These are phyloP conservation scores for Lamprotornis superbus DNA, from an alignment of 2,113 vertebrate species.

Conservation along the genomic window DNA sequence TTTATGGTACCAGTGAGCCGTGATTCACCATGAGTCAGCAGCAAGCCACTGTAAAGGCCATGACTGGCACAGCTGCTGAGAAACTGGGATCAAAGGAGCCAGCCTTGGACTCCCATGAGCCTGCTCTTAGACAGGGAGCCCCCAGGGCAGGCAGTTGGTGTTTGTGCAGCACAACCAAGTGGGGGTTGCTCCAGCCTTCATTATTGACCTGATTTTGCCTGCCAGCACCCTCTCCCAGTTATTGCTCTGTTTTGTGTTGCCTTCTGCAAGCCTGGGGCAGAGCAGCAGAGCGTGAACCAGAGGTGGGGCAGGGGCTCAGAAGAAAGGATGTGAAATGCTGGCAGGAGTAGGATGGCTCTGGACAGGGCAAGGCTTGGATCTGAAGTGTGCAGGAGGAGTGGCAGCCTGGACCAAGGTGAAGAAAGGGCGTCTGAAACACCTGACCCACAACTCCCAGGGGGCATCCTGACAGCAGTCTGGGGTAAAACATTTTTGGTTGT, in stretches of 20 bases:
- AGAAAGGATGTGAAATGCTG: background rate
- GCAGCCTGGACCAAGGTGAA: background rate
- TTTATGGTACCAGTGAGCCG: background rate
- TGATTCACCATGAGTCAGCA: conserved; percentile 31
- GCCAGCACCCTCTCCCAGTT: background rate
- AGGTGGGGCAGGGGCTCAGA: background rate
- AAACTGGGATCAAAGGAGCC: conserved; percentile 44
- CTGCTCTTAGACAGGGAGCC: background rate
- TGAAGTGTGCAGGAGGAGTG: background rate
- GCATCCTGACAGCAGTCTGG: background rate
- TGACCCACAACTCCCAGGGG: background rate
- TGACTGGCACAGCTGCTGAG: conserved; percentile 53
- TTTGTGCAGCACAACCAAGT: background rate
- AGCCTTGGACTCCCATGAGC: background rate
- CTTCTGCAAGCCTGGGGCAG: background rate
- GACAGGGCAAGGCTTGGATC: background rate
- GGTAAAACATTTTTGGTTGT: background rate
- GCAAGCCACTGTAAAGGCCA: background rate
- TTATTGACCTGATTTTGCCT: background rate
- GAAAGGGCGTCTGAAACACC: background rate
- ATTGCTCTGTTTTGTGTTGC: background rate
- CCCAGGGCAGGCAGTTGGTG: conserved; percentile 39
- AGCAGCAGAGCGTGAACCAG: background rate
- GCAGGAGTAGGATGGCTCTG: background rate
- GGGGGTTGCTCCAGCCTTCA: background rate